phyloP scores from a whole-genome alignment of 2,113 vertebrate genomes.

The Lipophrys pholis region DNA sequence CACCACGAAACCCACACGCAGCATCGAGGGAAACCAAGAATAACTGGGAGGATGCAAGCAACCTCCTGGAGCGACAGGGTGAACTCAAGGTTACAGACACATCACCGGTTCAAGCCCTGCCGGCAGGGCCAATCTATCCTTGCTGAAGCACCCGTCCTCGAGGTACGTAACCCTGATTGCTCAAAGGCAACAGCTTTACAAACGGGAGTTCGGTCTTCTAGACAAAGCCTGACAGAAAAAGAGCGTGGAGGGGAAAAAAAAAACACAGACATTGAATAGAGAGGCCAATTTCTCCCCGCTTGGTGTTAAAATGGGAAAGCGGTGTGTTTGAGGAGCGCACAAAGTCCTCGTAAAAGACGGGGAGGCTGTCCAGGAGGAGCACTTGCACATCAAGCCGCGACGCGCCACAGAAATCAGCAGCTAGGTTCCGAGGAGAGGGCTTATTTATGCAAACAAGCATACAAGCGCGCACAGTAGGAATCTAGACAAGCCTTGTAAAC shows the following conservation, averaged over 20 bases:
- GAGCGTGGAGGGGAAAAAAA: background rate
- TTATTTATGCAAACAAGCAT: conserved; percentile 83
- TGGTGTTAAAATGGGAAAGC: conserved; percentile 20
- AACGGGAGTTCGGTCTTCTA: conserved; percentile 20
- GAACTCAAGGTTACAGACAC: conserved; percentile 73
- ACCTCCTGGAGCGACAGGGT: conserved; percentile 71
- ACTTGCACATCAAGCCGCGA: conserved; percentile 46
- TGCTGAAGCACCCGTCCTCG: conserved; percentile 23
- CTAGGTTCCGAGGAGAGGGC: conserved; percentile 72
- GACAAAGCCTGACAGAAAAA: conserved; percentile 32
- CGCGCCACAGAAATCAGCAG: conserved; percentile 57
- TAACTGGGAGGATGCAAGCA: conserved; percentile 64
- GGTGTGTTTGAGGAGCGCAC: background rate
- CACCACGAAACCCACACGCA: conserved; percentile 59
- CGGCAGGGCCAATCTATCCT: conserved; percentile 54
- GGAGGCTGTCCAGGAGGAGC: conserved; percentile 66
- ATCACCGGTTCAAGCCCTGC: conserved; percentile 59
- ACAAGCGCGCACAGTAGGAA: conserved; percentile 80
- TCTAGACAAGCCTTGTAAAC: conserved; percentile 81
- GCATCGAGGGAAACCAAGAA: conserved; percentile 62
- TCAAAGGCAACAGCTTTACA: conserved; percentile 48
- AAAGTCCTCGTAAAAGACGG: conserved; percentile 41
- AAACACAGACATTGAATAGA: conserved; percentile 8
- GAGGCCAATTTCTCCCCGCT: conserved; percentile 13
- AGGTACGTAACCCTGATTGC: conserved; percentile 52